Evolutionary conservation across 2,113 vertebrate genomes (phyloP).

Genomic region (Aegithalos caudatus): DNA sequence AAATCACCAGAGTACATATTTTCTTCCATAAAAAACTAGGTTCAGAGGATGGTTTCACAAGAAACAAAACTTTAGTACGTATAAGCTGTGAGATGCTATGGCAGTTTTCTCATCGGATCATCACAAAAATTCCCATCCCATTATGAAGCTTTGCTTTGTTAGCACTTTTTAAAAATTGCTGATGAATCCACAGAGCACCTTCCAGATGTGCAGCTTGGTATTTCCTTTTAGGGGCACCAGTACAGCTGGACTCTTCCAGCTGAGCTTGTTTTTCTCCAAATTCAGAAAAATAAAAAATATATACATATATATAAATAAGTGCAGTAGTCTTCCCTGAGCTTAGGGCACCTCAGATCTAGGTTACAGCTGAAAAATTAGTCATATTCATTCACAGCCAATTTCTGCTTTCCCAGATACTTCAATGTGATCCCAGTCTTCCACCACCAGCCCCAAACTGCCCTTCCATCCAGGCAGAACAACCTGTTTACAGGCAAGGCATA

Average conservation of each 20-base stretch:
- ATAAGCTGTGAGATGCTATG: not conserved
- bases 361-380: not conserved
- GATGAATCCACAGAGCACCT: not conserved
- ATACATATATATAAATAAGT: not conserved
- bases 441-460: not conserved
- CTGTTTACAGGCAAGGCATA: not conserved
- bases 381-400: not conserved
- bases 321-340: not conserved
- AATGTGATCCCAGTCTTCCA: not conserved
- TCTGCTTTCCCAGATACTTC: not conserved
- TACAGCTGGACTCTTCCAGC: not conserved
- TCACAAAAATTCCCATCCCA: not conserved
- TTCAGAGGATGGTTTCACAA: not conserved
- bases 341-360: not conserved
- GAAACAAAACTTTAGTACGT: not conserved
- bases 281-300: not conserved
- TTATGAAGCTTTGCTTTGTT: not conserved
- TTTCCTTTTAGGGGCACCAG: not conserved
- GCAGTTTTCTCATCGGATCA: not conserved
- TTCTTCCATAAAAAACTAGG: not conserved
- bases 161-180: not conserved
- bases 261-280: not conserved
- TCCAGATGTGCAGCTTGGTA: not conserved
- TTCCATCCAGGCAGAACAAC: not conserved
- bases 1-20: not conserved